Evolutionary conservation across 2,113 vertebrate species (phyloP), one percentile per base, ranked within the genome.

Genomic region (Takifugu bimaculatus): DNA sequence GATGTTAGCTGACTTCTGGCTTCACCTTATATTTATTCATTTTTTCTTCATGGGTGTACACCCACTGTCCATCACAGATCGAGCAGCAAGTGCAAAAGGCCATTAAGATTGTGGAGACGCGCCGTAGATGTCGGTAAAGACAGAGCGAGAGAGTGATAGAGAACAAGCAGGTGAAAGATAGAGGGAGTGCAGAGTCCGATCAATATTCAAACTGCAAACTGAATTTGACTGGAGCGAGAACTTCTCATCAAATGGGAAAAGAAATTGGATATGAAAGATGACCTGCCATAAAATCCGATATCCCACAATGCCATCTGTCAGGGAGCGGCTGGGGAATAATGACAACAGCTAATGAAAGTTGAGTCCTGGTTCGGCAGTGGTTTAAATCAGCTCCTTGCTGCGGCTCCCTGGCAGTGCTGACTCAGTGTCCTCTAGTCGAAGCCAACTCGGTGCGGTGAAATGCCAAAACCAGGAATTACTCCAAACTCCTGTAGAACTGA

Each of bases 261-360:
- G 82, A 88, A 90, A 90, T 89, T 86, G 88, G 80, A 92, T 89
- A 88, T 90, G 88, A 91, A 85, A 88, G 88, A 92, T 88, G 88
- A 90, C 88, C 90, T 87, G 86, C 85, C 85, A 87, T 82, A 83
- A 88, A 90, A 90, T 81, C 84, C 82, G 84, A 90, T 88, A 89
- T 89, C 84, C 88, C 81, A 87, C 88, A 91, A 90, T 89, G 84
- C 82, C 87, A 87, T 88, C 83, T 88, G 84, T 92, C 87, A 90
- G 84, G 82, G 83, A 84, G 78, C 75, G 77, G 77, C 79, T 68
- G 56, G 65, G 80, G 77, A 88, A 86, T 85, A 85, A 89, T 87
- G 87, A 87, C 86, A 87, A 69, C 74, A 57, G 75, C 84, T 90
- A 89, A 91, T 91, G 88, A 91, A 92, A 90, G 88, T 82, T 82